Conservation (phyloP, 2,113 vertebrate species). For the Pelecanus crispus region DNA sequence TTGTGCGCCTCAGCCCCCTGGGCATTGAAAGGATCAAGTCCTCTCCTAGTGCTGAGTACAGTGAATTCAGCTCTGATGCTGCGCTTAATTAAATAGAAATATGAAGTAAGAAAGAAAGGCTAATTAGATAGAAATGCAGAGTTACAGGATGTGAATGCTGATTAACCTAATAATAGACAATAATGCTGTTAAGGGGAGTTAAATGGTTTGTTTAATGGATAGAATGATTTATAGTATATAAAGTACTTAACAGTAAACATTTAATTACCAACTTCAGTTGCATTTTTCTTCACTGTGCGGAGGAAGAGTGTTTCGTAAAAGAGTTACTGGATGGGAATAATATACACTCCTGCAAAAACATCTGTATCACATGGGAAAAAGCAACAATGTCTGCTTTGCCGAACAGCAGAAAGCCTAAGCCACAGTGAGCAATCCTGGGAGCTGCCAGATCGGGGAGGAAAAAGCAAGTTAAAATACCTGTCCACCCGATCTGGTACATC, state of each 20-base stretch:
- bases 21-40: not conserved
- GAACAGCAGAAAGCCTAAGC: not conserved
- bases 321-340: constrained; percentile 25
- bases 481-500: not conserved
- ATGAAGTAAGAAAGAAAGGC: constrained; percentile 47
- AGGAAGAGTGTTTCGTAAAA: constrained; percentile 31
- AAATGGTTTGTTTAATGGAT: constrained; percentile 63
- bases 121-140: constrained; percentile 56
- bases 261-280: constrained; percentile 58
- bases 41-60: constrained; percentile 6
- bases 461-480: not conserved
- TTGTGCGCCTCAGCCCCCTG: rapidly evolving
- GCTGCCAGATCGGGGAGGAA: not conserved
- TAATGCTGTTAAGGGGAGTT: constrained; percentile 43
- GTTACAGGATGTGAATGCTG: constrained; percentile 58
- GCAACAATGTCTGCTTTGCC: not conserved
- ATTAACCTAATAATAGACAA: constrained; percentile 67
- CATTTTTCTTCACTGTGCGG: constrained; percentile 32
- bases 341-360: constrained; percentile 30
- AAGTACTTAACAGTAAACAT: constrained; percentile 67
- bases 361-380: not conserved
- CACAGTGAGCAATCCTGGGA: not conserved
- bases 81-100: constrained; percentile 65
- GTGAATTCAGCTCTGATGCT: constrained; percentile 29
- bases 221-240: constrained; percentile 49